These are phyloP conservation scores for Chloromyia formosa DNA, from an alignment of 2,888 invertebrate species.

Conservation along the genomic window DNA sequence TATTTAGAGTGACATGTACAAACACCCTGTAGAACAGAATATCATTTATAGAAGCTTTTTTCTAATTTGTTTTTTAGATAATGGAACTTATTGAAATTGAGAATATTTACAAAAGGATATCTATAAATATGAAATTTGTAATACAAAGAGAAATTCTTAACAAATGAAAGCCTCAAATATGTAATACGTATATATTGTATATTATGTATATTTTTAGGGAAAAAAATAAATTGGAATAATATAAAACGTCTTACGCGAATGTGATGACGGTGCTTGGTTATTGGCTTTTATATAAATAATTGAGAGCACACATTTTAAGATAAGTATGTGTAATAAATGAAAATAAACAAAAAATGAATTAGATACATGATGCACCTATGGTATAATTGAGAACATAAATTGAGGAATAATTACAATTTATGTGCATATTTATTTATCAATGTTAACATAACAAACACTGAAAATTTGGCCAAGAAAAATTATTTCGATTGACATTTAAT, in stretches of 20 bases:
- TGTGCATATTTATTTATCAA: too few relatives aligned
- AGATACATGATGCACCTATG: too few relatives aligned
- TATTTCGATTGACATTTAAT: too few relatives aligned
- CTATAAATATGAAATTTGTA: background rate
- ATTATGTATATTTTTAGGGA: slow-evolving; percentile 29
- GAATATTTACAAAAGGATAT: background rate
- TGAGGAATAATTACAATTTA: too few relatives aligned
- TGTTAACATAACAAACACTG: too few relatives aligned
- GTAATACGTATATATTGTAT: slow-evolving; percentile 5
- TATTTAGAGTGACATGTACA: slow-evolving; percentile 32
- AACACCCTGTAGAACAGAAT: slow-evolving; percentile 17
- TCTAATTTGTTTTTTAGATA: slow-evolving; percentile 18
- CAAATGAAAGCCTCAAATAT: slow-evolving; percentile 31
- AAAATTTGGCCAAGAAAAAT: too few relatives aligned
- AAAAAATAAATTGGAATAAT: slow-evolving; percentile 7
- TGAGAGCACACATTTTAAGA: slow-evolving; percentile 15
- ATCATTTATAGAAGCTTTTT: slow-evolving; percentile 18
- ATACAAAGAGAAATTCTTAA: background rate
- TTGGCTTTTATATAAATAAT: slow-evolving; percentile 31
- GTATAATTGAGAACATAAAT: too few relatives aligned
- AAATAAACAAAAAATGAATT: too few relatives aligned
- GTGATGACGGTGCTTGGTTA: slow-evolving; percentile 35
- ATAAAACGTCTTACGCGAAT: slow-evolving; percentile 11
- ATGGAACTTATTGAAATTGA: slow-evolving; percentile 26
- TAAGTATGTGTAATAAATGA: background rate